Percentiles rank a stretch among this genome's conserved stretches.
Conservation (phyloP, 2,888 invertebrate species). For the Lochmaea capreae region DNA sequence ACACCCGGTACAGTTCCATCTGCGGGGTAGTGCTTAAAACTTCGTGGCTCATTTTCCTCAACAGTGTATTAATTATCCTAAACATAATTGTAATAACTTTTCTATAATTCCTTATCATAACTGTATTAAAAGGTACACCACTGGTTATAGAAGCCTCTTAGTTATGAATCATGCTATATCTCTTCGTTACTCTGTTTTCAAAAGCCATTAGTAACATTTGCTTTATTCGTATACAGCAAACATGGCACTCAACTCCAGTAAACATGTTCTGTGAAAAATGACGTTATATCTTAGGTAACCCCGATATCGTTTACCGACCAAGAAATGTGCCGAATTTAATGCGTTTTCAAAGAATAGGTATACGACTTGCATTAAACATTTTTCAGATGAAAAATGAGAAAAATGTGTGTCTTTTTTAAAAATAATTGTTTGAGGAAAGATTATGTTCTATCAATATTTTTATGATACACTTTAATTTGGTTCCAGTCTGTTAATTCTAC, state of each 20-base stretch:
- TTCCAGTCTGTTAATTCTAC: too few species aligned
- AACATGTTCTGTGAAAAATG: slow-evolving; percentile 39
- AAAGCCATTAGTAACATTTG: slow-evolving; percentile 39
- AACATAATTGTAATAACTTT: too few species aligned
- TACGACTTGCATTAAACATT: slow-evolving; percentile 18
- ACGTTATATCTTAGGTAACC: slow-evolving; percentile 16
- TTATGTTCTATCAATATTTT: too few species aligned
- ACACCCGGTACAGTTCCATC: too few species aligned
- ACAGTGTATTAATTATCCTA: too few species aligned
- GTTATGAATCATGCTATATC: slow-evolving; percentile 34
- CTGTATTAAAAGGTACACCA: background rate
- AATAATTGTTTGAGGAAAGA: too few species aligned
- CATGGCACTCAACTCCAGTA: slow-evolving; percentile 33
- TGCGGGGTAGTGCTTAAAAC: too few species aligned
- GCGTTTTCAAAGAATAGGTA: slow-evolving; percentile 26
- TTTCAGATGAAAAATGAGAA: background rate
- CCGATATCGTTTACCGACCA: slow-evolving; percentile 18
- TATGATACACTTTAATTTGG: too few species aligned
- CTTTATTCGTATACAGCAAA: slow-evolving; percentile 33
- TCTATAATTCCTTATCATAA: background rate
- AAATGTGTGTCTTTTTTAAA: background rate
- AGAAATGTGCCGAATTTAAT: slow-evolving; percentile 30
- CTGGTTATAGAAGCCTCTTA: slow-evolving; percentile 12
- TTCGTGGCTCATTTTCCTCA: too few species aligned
- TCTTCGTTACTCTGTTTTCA: slow-evolving; percentile 31